phyloP scores from a whole-genome alignment of 2,797 vertebrate species.

The Esox masquinongy region DNA sequence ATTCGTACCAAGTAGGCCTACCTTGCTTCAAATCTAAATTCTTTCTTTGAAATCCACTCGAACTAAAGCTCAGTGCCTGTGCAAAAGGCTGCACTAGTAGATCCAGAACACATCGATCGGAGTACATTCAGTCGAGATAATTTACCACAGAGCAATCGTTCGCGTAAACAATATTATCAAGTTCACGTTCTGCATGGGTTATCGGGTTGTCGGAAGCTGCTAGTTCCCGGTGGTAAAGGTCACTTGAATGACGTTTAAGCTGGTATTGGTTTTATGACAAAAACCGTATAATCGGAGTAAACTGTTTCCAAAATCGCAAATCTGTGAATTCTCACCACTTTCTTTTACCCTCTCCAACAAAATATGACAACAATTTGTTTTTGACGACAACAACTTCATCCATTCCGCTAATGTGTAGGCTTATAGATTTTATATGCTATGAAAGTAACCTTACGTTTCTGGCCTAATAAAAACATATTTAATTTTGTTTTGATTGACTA shows the following conservation, averaged over 20 bases:
- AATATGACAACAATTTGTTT: too few species aligned
- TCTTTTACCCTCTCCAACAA: too few species aligned
- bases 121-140: constrained; percentile 29
- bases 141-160: constrained; percentile 60
- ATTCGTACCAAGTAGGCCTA: constrained; percentile 6
- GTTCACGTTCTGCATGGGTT: too few species aligned
- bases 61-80: constrained; percentile 38
- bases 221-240: too few species aligned
- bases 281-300: too few species aligned
- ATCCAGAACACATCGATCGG: constrained; percentile 50
- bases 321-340: too few species aligned
- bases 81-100: constrained; percentile 50
- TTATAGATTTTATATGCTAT: background rate
- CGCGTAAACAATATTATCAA: background rate
- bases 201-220: too few species aligned
- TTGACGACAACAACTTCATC: too few species aligned
- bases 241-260: too few species aligned
- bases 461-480: background rate
- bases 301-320: too few species aligned
- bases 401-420: too few species aligned
- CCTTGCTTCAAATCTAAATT: background rate
- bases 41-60: constrained; percentile 1
- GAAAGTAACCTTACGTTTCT: background rate
- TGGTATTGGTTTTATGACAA: too few species aligned
- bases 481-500: background rate